Conservation (phyloP, 2,113 vertebrate species). For the Rana temporaria region DNA sequence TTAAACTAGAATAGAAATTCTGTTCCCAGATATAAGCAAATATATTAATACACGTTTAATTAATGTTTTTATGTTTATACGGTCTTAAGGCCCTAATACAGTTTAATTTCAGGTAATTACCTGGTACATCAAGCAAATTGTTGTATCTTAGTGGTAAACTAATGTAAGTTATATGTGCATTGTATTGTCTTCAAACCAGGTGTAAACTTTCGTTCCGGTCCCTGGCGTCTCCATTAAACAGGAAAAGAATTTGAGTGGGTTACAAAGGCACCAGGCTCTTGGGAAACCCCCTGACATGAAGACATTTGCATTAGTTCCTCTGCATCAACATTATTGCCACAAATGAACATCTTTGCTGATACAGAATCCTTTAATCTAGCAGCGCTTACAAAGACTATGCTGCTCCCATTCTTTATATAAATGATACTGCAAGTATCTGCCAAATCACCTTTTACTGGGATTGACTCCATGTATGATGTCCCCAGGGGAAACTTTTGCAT, state of each 20-base stretch:
- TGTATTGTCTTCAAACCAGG: constrained; percentile 29
- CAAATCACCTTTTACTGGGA: constrained; percentile 54
- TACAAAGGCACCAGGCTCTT: constrained; percentile 23
- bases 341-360: constrained; percentile 56
- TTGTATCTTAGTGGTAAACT: background rate
- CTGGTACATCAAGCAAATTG: background rate
- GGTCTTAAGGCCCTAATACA: too few relatives aligned
- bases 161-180: constrained; percentile 5
- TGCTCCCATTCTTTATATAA: constrained; percentile 41
- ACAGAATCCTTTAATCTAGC: constrained; percentile 46
- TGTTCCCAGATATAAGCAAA: too few relatives aligned
- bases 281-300: constrained; percentile 38
- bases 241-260: constrained; percentile 8
- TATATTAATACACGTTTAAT: too few relatives aligned
- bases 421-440: constrained; percentile 35
- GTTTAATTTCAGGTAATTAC: too few relatives aligned
- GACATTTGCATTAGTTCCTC: constrained; percentile 47
- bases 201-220: constrained; percentile 1
- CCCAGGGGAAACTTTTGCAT: constrained; percentile 21
- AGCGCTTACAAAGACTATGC: background rate
- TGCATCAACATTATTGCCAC: constrained; percentile 56
- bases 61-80: too few relatives aligned
- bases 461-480: constrained; percentile 30
- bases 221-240: constrained; percentile 23
- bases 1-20: too few relatives aligned